Percentiles rank a stretch among this genome's conserved stretches.
Evolutionary conservation across 2,797 vertebrate species (phyloP).

Genomic region (Molothrus ater): DNA sequence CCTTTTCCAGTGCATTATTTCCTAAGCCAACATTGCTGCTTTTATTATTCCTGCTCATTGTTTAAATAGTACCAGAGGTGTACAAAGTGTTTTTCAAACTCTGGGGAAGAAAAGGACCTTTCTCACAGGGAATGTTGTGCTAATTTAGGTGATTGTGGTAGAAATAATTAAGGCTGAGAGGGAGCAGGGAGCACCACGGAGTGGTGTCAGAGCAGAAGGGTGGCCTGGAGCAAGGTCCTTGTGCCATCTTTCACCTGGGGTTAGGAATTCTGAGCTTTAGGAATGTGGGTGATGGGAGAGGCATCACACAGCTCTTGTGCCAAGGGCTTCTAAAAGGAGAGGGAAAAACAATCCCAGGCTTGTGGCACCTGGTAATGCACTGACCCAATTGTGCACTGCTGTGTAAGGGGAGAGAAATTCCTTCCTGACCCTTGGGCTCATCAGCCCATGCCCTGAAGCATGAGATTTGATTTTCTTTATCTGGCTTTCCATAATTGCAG

Average conservation of each 20-base stretch:
- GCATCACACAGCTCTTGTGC: neutral
- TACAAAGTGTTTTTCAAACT: neutral
- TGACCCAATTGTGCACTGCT: slow-evolving; percentile 63
- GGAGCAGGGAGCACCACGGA: neutral
- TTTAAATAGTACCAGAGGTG: neutral
- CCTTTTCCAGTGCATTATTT: neutral
- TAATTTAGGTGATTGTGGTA: neutral
- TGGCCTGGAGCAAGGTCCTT: neutral
- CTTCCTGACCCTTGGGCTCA: slow-evolving; percentile 51
- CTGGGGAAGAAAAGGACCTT: neutral
- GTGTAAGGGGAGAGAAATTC: slow-evolving; percentile 62
- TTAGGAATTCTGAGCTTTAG: neutral
- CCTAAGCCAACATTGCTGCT: neutral
- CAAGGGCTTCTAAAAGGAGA: neutral
- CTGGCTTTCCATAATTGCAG: slow-evolving; percentile 68
- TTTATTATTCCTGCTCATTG: neutral
- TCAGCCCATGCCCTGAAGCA: slow-evolving; percentile 68
- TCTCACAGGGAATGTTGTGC: neutral
- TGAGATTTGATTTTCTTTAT: slow-evolving; percentile 76
- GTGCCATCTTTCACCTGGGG: neutral
- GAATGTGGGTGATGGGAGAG: neutral
- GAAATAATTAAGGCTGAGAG: neutral
- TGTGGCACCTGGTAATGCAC: slow-evolving; percentile 13
- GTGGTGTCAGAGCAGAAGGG: neutral
- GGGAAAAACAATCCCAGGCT: neutral